phyloP scores from a whole-genome alignment of 2,797 vertebrate species.

The Alca torda region DNA sequence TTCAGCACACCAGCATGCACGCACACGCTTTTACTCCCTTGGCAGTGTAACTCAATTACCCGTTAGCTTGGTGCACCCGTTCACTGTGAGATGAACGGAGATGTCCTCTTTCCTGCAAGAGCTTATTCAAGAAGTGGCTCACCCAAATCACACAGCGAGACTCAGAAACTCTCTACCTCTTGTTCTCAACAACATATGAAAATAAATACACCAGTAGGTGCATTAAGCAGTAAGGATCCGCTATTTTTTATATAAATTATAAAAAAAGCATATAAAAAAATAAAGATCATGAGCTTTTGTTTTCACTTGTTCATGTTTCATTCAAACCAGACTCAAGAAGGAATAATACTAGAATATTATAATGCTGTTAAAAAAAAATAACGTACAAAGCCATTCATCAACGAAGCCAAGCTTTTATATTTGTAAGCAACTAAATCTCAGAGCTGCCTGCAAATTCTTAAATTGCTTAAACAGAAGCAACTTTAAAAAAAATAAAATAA shows the following conservation, averaged over 20 bases:
- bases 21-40: neutral
- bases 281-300: neutral
- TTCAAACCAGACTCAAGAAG: neutral
- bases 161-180: neutral
- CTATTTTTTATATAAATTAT: neutral
- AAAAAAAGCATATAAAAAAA: neutral
- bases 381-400: neutral
- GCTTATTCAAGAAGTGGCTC: neutral
- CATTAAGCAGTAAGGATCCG: neutral
- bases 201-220: neutral
- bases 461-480: neutral
- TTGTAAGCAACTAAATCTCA: conserved; percentile 19
- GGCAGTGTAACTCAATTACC: neutral
- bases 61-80: neutral
- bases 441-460: neutral
- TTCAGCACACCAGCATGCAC: neutral
- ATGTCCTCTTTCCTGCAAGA: neutral
- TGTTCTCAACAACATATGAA: neutral
- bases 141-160: neutral
- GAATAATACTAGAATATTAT: neutral
- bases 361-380: neutral
- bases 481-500: neutral
- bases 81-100: neutral
- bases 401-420: conserved; percentile 7
- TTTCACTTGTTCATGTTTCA: neutral